These are phyloP conservation scores for Panagrolaimus sp. DNA, from an alignment of 1,140 invertebrate species.

Conservation along the genomic window DNA sequence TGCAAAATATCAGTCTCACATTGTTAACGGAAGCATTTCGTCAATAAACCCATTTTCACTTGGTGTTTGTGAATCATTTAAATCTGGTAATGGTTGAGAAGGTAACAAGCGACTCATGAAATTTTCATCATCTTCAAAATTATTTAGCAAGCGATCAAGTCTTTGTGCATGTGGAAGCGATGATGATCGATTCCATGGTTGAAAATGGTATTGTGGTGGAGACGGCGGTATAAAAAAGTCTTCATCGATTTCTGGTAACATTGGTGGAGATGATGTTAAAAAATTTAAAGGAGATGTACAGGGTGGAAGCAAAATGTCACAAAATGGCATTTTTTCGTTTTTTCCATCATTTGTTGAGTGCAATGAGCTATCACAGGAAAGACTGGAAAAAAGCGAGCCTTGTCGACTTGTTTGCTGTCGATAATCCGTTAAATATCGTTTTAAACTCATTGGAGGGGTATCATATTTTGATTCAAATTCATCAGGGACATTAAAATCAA, in stretches of 20 bases:
- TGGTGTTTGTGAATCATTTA: not conserved
- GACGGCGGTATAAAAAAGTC: not conserved
- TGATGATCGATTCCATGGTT: not conserved
- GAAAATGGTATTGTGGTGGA: too few relatives aligned
- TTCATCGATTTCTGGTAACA: too few relatives aligned
- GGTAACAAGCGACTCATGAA: not conserved
- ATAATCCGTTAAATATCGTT: too few relatives aligned
- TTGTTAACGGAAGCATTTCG: not conserved
- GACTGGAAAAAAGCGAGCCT: not conserved
- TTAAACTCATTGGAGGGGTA: not conserved
- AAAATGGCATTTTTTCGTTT: too few relatives aligned
- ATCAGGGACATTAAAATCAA: not conserved
- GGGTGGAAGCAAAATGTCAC: too few relatives aligned
- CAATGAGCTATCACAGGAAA: constrained; percentile 5
- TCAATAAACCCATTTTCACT: not conserved
- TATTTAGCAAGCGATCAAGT: too few relatives aligned
- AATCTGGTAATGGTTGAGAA: not conserved
- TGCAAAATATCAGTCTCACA: not conserved
- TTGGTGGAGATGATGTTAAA: too few relatives aligned
- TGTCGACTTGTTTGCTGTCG: not conserved
- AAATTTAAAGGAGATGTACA: too few relatives aligned
- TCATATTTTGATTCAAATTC: constrained; percentile 7
- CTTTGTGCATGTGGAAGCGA: too few relatives aligned
- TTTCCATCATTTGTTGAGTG: not conserved
- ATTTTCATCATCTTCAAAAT: too few relatives aligned